Percentiles rank a stretch among this genome's conserved stretches.
phyloP scores from a whole-genome alignment of 2,797 vertebrate genomes.

The Clarias fuscus region DNA sequence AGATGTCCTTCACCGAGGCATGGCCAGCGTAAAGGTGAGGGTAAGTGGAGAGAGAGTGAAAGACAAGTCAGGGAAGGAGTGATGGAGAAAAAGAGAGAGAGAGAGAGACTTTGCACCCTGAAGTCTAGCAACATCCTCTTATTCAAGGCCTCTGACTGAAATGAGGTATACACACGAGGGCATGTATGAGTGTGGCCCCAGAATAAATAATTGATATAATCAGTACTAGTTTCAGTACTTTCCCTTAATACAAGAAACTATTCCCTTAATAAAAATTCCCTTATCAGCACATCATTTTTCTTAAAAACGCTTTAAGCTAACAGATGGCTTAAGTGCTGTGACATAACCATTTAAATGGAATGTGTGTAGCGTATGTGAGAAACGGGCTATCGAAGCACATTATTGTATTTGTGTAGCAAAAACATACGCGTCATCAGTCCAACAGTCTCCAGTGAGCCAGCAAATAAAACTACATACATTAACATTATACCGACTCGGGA shows the following conservation, averaged over 20 bases:
- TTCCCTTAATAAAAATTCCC: too few relatives aligned
- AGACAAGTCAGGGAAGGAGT: slow-evolving; percentile 10
- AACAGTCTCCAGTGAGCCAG: not conserved
- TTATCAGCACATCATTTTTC: not conserved
- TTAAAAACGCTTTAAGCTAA: not conserved
- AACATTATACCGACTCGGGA: too few relatives aligned
- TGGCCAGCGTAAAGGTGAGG: slow-evolving; percentile 26
- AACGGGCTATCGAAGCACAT: not conserved
- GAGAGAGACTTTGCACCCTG: not conserved
- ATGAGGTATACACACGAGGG: slow-evolving; percentile 4
- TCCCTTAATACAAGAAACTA: too few relatives aligned
- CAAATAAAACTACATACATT: not conserved
- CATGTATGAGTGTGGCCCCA: slow-evolving; percentile 51
- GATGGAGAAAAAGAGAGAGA: slow-evolving; percentile 26
- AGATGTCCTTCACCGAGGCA: slow-evolving; percentile 49
- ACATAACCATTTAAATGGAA: not conserved
- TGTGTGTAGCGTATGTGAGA: not conserved
- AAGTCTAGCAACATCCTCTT: slow-evolving; percentile 18
- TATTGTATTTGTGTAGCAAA: not conserved
- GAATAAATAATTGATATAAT: slow-evolving; percentile 78
- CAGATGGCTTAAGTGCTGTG: not conserved
- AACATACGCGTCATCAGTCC: not conserved
- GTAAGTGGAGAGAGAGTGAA: slow-evolving; percentile 1
- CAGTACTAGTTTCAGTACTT: slow-evolving; percentile 65
- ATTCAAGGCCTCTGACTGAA: slow-evolving; percentile 50